A percentile compares a stretch with the other conserved stretches of the same genome.
phyloP scores from a whole-genome alignment of 2,113 vertebrate species.

The Aspiorhynchus laticeps region DNA sequence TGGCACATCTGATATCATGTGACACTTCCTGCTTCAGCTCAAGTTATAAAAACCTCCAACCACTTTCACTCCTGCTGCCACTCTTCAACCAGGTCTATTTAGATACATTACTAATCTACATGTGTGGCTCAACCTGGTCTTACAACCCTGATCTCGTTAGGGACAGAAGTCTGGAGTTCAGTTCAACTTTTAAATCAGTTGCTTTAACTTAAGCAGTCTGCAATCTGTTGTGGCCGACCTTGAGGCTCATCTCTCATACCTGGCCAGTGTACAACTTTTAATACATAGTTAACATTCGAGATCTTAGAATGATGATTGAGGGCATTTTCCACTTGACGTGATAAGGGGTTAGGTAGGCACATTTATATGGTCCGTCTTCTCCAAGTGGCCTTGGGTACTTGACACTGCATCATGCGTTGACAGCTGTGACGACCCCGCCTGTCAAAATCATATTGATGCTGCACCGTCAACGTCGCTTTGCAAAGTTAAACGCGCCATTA shows the following conservation, averaged over 20 bases:
- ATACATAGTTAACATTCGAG: neutral
- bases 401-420: conserved; percentile 24
- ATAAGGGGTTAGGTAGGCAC: neutral
- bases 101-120: conserved; percentile 65
- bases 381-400: conserved; percentile 9
- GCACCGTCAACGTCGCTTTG: conserved; percentile 1
- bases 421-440: conserved; percentile 29
- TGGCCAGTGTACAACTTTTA: neutral
- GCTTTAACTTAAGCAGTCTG: conserved; percentile 8
- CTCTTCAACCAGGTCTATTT: conserved; percentile 43
- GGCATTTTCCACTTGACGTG: neutral
- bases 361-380: conserved; percentile 4
- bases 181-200: conserved; percentile 27
- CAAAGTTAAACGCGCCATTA: conserved; percentile 39
- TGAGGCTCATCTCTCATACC: neutral
- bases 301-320: neutral
- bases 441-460: conserved; percentile 41
- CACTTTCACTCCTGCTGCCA: conserved; percentile 16
- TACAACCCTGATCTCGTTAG: conserved; percentile 49
- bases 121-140: conserved; percentile 58
- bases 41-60: neutral
- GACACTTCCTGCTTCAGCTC: conserved; percentile 31
- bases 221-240: conserved; percentile 17
- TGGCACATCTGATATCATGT: conserved; percentile 7
- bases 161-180: conserved; percentile 19